Evolutionary conservation across 2,797 vertebrate genomes (phyloP).

Genomic region (Leptoclinus maculatus): DNA sequence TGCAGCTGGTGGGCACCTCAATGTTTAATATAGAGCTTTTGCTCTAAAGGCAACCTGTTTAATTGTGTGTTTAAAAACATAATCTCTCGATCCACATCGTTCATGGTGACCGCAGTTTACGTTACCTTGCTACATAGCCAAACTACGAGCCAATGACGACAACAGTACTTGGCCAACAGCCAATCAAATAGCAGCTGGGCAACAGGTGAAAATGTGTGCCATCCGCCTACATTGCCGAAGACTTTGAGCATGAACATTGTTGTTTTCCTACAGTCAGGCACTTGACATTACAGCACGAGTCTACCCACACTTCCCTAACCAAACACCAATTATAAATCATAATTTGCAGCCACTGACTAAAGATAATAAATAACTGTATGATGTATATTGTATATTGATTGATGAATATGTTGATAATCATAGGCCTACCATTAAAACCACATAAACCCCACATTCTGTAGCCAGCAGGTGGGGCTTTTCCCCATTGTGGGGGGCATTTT

Average conservation of each 20-base stretch:
- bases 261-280: neutral
- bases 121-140: neutral
- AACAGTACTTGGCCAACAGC: neutral
- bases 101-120: neutral
- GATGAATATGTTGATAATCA: neutral
- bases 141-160: neutral
- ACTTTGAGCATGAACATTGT: neutral
- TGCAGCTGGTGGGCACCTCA: neutral
- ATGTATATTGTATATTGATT: neutral
- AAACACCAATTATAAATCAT: neutral
- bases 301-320: too few species aligned
- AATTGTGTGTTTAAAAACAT: neutral
- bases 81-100: fast-evolving
- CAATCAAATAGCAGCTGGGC: neutral
- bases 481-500: neutral
- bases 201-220: neutral
- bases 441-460: neutral
- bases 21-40: neutral
- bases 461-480: conserved; percentile 2
- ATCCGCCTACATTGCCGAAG: neutral
- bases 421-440: neutral
- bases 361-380: neutral
- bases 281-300: neutral
- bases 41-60: neutral
- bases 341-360: neutral